Base-by-base conservation (phyloP, 23 tunicate genomes). In the Styela clava region DNA sequence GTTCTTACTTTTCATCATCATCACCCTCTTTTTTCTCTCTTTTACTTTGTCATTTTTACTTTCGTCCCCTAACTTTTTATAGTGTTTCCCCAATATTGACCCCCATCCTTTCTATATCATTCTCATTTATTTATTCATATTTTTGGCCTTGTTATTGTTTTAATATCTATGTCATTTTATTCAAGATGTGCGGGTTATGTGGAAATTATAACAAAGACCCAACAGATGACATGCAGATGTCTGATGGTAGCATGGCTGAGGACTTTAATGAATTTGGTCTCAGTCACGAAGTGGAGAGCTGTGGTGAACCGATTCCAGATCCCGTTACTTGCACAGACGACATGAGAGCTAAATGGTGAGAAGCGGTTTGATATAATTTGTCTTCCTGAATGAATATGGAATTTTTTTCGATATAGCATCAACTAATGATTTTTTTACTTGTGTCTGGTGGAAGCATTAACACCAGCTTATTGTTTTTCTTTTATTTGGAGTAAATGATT, bases 131-230 rank as follows among this genome's bases (percentile, higher is more conserved):
- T n/a, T n/a, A n/a, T n/a, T n/a, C n/a, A n/a, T n/a, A n/a, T n/a
- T n/a, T n/a, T n/a, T n/a, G n/a, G n/a, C n/a, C n/a, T n/a, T n/a
- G n/a, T n/a, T n/a, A n/a, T n/a, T n/a, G n/a, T n/a, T n/a, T n/a
- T n/a, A n/a, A n/a, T n/a, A n/a, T n/a, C n/a, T n/a, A n/a, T n/a
- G n/a, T n/a, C n/a, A n/a, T n/a, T n/a, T n/a, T n/a, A n/a, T 69
- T 20, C 12, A 21, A 91, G 97, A 86, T 91, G 3, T 73, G 83
- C 32, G 97, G 97, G 0, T 36, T 91, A 33, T 91, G 97, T 79
- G 97, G 97, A 62, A 85, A 86, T 64, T 91, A 70, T 76, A 91
- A 91, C 87, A 84, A 68, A 3, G 52, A 81, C 35, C 74, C 70
- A 74, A 33, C 69, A 61, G 97, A 91, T 78, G 97, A 91, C 81